Evolutionary conservation across 2,797 vertebrate genomes (phyloP), one percentile per base, ranked within the genome.

Genomic region (Phoebastria nigripes): DNA sequence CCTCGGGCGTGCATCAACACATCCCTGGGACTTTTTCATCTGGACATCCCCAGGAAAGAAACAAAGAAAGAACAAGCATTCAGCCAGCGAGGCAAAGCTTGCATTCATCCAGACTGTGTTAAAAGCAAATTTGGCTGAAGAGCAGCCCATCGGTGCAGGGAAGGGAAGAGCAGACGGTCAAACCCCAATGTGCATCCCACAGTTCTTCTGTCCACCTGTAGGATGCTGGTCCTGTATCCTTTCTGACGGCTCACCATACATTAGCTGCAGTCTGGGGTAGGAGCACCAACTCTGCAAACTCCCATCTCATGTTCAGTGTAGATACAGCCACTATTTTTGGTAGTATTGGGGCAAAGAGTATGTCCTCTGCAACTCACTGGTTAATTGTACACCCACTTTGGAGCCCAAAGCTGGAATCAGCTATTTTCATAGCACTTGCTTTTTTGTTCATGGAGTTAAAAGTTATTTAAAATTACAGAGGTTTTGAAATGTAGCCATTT

Each of bases 381-480:
- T 91, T 82, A 82, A 61, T 67, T 26, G 33, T 25, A 8, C 35
- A 80, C 62, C 33, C 15, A 8, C n/a, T 86, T 39, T 2, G 2
- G 19, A 91, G 52, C 44, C n/a, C 71, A 73, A 77, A 87, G 63
- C 29, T 49, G 82, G 44, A 58, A 73, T 80, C 94, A 89, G 92
- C 63, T 56, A 1, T 76, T 96, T 89, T 44, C 49, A 49, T 42
- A 66, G 47, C 31, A 12, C 33, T 95, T 47, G 8, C 8, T 37
- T n/a, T 59, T 76, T 25, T n/a, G 21, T 39, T 82, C 29, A 16
- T 3, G 8, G 15, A 65, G 63, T 67, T 89, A 89, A 35, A 81
- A 69, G 39, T 55, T 39, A 66, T 56, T 81, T 62, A 79, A 61
- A 24, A 8, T 77, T 56, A 22, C 25, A 73, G 85, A 52, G 35